These are phyloP conservation scores for Amorpha juglandis DNA, from an alignment of 2,888 invertebrate genomes.

Conservation along the genomic window DNA sequence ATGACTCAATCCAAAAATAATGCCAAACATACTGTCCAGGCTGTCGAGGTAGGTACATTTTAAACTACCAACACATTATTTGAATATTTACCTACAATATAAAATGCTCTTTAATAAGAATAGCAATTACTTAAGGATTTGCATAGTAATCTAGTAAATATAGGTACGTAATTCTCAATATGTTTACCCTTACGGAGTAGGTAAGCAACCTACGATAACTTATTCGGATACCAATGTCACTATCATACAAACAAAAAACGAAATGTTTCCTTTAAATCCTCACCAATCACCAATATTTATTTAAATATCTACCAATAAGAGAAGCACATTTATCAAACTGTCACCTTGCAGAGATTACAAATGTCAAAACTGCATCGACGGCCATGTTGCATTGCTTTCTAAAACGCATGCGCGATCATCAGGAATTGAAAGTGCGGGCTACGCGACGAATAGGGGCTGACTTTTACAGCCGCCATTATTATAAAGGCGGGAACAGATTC, in stretches of 20 bases:
- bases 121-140: too few species aligned
- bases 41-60: too few species aligned
- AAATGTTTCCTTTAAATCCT: not conserved
- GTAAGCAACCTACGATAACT: too few species aligned
- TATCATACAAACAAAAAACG: not conserved
- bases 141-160: too few species aligned
- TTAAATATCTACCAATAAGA: constrained; percentile 34
- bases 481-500: constrained; percentile 62
- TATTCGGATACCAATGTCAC: too few species aligned
- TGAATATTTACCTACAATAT: too few species aligned
- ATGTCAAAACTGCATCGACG: constrained; percentile 21
- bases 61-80: too few species aligned
- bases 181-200: too few species aligned
- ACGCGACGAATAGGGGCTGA: constrained; percentile 60
- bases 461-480: constrained; percentile 62
- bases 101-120: too few species aligned
- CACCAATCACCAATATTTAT: not conserved
- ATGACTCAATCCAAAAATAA: too few species aligned
- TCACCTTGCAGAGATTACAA: constrained; percentile 29
- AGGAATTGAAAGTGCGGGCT: constrained; percentile 55
- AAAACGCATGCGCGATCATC: constrained; percentile 59
- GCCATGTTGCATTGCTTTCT: constrained; percentile 61
- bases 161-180: too few species aligned
- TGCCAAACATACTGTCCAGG: too few species aligned
- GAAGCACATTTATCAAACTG: constrained; percentile 33